Evolutionary conservation across 2,797 vertebrate genomes (phyloP), one percentile per base, ranked within the genome.

Genomic region (Sebastes minor): DNA sequence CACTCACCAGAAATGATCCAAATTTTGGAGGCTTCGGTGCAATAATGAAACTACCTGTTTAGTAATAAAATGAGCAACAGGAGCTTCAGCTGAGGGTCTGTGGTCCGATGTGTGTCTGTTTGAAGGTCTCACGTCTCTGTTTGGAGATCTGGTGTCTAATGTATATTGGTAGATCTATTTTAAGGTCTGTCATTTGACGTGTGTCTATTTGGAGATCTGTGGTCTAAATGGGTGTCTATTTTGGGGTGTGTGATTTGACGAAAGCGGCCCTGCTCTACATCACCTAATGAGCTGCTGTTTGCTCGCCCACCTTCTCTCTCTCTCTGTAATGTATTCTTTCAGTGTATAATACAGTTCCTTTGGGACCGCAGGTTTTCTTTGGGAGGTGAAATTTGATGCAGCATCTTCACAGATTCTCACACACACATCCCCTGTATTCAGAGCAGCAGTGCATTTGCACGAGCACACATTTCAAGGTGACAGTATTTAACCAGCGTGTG

Each of bases 271-370:
- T 69, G 76, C 79, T 87, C 81, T 71, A 59, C 82, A 85, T 88
- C 86, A 67, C 52, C 76, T 85, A 89, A 88, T 84, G 86, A 92
- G 86, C 79, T 87, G 78, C 88, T 78, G 81, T 90, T 89, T 85
- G 83, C 86, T 86, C 30, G 12, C 86, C 81, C 84, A 63, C 75
- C 68, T 59, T 70, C 64, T n/a, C 73, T 75, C 2, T 53, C 32
- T 56, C n/a, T 6, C 53, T 80, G 56, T 82, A 86, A 86, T 84
- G n/a, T 88, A 89, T 90, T 89, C 88, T 76, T 60, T 75, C 69
- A 38, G 81, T 66, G 80, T 82, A 74, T 87, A 61, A 86, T 74
- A 62, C 66, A 38, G 66, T 55, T 71, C 85, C 85, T 70, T 46
- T 85, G 90, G 87, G 89, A 91, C 42, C 56, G 33, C 73, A 66